Evolutionary conservation across 2,797 vertebrate genomes (phyloP).

Genomic region (Peromyscus attwateri): DNA sequence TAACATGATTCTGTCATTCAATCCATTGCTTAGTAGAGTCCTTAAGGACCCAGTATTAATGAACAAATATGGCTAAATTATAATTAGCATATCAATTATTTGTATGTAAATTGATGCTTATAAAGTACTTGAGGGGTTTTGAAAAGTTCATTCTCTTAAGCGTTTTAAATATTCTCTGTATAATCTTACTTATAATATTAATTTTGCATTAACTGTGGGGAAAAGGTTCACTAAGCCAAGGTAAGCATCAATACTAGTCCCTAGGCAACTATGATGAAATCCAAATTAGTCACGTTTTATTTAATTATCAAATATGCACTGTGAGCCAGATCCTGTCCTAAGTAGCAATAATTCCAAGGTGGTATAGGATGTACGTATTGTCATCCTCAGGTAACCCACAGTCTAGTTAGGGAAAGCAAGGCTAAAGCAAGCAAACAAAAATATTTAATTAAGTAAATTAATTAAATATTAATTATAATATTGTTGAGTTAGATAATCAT

Average conservation of each 20-base stretch:
- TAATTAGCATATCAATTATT: slow-evolving; percentile 76
- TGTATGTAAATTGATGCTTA: slow-evolving; percentile 75
- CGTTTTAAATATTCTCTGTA: slow-evolving; percentile 74
- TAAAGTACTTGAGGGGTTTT: slow-evolving; percentile 69
- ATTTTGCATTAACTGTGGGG: slow-evolving; percentile 73
- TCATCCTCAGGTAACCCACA: background rate
- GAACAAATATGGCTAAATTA: slow-evolving; percentile 70
- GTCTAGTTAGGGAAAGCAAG: slow-evolving; percentile 11
- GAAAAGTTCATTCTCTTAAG: slow-evolving; percentile 77
- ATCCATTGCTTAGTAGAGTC: slow-evolving; percentile 49
- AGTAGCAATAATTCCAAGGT: slow-evolving; percentile 31
- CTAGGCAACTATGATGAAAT: slow-evolving; percentile 60
- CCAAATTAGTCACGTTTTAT: slow-evolving; percentile 48
- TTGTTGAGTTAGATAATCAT: slow-evolving; percentile 40
- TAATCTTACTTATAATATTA: slow-evolving; percentile 75
- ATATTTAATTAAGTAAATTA: background rate
- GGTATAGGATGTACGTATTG: background rate
- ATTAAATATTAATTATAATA: too few species aligned
- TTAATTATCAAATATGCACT: slow-evolving; percentile 44
- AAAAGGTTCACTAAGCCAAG: slow-evolving; percentile 59
- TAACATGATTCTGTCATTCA: slow-evolving; percentile 68
- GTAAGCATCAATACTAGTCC: slow-evolving; percentile 64
- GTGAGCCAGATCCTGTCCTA: slow-evolving; percentile 51
- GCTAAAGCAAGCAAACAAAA: slow-evolving; percentile 36
- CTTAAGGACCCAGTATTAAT: slow-evolving; percentile 74